Evolutionary conservation across 1,140 invertebrate species (phyloP).

Genomic region (Drosophila albomicans): DNA sequence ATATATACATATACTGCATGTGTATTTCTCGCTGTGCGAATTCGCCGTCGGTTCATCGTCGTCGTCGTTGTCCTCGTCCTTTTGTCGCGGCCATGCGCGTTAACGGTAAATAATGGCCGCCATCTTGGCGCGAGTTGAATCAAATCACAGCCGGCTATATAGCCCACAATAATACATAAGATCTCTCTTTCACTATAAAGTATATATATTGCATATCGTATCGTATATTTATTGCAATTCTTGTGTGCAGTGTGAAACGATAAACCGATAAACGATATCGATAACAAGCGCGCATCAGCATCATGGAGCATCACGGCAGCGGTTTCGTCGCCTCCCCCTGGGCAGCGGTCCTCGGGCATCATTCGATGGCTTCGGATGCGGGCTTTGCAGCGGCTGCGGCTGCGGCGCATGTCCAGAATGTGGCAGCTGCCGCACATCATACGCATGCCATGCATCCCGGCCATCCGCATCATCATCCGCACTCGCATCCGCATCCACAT

Average conservation of each 20-base stretch:
- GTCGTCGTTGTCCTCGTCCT: neutral
- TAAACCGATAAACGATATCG: constrained; percentile 3
- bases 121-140: constrained; percentile 67
- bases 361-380: constrained; percentile 85
- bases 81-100: constrained; percentile 69
- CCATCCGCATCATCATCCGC: constrained; percentile 60
- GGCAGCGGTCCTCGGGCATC: constrained; percentile 89
- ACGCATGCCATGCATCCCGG: constrained; percentile 70
- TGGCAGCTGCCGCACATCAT: constrained; percentile 80
- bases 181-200: neutral
- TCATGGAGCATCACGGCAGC: constrained; percentile 88
- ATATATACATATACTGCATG: neutral
- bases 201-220: constrained; percentile 7
- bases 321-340: constrained; percentile 89
- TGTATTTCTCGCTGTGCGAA: constrained; percentile 20
- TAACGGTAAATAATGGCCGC: constrained; percentile 83
- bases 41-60: constrained; percentile 40
- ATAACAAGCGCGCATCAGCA: constrained; percentile 13
- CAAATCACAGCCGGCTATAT: constrained; percentile 67
- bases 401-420: constrained; percentile 80
- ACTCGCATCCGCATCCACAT: constrained; percentile 59
- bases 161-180: constrained; percentile 23
- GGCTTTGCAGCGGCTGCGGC: constrained; percentile 85
- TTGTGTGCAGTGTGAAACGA: constrained; percentile 5
- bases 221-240: neutral